A percentile compares a stretch with the other conserved stretches of the same genome.
phyloP scores from a whole-genome alignment of 2,113 vertebrate genomes.

The Oncorhynchus nerka region DNA sequence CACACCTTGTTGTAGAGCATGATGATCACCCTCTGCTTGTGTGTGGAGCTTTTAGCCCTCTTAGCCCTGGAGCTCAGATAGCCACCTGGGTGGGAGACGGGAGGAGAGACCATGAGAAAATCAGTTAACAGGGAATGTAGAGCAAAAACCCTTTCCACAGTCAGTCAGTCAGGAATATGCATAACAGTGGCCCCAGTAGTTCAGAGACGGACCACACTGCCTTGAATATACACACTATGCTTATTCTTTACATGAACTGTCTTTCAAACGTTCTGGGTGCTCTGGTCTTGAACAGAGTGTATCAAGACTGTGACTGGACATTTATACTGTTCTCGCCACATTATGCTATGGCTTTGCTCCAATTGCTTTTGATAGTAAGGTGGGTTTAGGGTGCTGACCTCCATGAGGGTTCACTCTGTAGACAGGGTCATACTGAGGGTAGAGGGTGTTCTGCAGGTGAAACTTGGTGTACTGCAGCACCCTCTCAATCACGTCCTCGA shows the following conservation, averaged over 20 bases:
- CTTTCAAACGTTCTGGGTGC: neutral
- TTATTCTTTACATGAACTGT: neutral
- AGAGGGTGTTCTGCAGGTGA: constrained; percentile 96
- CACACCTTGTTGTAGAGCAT: constrained; percentile 99
- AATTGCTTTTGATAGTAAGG: neutral
- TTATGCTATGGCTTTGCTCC: neutral
- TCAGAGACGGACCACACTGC: neutral
- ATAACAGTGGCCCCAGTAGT: neutral
- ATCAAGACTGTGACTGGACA: neutral
- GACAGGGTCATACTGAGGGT: constrained; percentile 98
- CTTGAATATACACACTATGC: neutral
- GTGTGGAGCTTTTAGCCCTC: constrained; percentile 95
- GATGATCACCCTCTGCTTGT: constrained; percentile 95
- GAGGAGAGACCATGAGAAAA: neutral
- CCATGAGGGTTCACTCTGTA: constrained; percentile 90
- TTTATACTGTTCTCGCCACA: neutral
- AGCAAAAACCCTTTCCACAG: neutral
- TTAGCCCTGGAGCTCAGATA: constrained; percentile 95
- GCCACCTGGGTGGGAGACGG: constrained; percentile 74
- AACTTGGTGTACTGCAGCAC: constrained; percentile 98
- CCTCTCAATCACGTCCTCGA: constrained; percentile 95
- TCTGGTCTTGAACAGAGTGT: neutral
- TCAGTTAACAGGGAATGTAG: too few species aligned
- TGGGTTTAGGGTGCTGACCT: constrained; percentile 72
- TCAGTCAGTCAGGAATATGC: neutral